Conservation (phyloP, 2,797 vertebrate species). For the Botia almorhae region DNA sequence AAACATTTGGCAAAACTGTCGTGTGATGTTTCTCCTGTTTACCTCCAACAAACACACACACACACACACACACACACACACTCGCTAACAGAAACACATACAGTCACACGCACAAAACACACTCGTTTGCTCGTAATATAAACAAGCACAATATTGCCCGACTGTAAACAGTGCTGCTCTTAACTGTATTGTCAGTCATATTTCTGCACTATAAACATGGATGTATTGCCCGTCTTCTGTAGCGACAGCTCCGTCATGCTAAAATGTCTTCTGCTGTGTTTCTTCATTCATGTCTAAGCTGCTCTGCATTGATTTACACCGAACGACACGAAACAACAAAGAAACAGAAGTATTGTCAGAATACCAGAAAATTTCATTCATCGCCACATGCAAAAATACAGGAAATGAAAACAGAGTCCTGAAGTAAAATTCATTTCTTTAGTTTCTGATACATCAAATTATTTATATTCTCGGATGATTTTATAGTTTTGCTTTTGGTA, state of each 20-base stretch:
- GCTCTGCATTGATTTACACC: constrained; percentile 50
- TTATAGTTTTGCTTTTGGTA: constrained; percentile 31
- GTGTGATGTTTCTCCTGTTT: constrained; percentile 59
- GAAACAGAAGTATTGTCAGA: constrained; percentile 15
- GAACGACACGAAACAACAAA: constrained; percentile 27
- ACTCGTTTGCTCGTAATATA: constrained; percentile 49
- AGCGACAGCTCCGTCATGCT: constrained; percentile 41
- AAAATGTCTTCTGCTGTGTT: background rate
- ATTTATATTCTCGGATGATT: constrained; percentile 25
- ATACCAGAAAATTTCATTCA: constrained; percentile 6
- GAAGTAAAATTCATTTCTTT: background rate
- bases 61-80: constrained; percentile 52
- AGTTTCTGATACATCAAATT: background rate
- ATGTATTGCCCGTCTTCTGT: constrained; percentile 56
- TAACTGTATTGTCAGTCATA: constrained; percentile 56
- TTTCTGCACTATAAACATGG: constrained; percentile 64
- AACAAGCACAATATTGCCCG: constrained; percentile 64
- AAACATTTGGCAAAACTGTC: constrained; percentile 64
- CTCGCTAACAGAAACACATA: no score
- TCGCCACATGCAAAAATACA: background rate
- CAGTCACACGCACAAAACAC: constrained; percentile 29
- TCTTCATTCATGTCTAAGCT: constrained; percentile 19
- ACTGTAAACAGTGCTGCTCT: constrained; percentile 56
- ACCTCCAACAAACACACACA: constrained; percentile 18
- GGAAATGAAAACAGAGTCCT: background rate